Conservation (phyloP, 2,797 vertebrate genomes). For the Platyrinchus mystaceus region DNA sequence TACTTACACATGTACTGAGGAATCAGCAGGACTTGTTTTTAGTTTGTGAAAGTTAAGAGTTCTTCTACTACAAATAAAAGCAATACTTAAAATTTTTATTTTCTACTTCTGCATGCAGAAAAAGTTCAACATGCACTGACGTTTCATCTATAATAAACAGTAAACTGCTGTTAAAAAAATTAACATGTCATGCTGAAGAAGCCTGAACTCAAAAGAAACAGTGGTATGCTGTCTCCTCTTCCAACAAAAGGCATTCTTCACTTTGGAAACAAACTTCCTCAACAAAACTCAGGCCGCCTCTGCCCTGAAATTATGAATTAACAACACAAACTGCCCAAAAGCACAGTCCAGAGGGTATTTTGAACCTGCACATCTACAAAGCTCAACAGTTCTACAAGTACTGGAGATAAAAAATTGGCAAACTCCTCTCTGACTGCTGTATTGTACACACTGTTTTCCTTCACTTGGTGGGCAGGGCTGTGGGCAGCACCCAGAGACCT, state of each 20-base stretch:
- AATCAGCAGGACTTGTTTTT: not conserved
- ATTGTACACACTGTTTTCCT: not conserved
- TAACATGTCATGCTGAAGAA: not conserved
- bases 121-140: fast-evolving
- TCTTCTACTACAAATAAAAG: not conserved
- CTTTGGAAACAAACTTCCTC: not conserved
- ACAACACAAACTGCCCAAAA: not conserved
- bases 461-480: not conserved
- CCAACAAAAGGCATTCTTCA: not conserved
- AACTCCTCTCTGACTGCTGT: not conserved
- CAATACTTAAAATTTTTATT: not conserved
- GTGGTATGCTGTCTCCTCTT: not conserved
- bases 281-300: not conserved
- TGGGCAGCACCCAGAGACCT: fast-evolving
- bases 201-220: not conserved
- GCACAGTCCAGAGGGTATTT: not conserved
- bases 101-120: not conserved
- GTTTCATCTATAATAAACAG: not conserved
- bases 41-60: not conserved
- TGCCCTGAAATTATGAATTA: not conserved
- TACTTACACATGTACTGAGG: not conserved
- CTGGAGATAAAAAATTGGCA: not conserved
- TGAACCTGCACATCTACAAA: not conserved
- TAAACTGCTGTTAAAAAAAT: not conserved
- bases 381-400: not conserved